Conservation (phyloP, 2,113 vertebrate genomes). For the Orycteropus afer region DNA sequence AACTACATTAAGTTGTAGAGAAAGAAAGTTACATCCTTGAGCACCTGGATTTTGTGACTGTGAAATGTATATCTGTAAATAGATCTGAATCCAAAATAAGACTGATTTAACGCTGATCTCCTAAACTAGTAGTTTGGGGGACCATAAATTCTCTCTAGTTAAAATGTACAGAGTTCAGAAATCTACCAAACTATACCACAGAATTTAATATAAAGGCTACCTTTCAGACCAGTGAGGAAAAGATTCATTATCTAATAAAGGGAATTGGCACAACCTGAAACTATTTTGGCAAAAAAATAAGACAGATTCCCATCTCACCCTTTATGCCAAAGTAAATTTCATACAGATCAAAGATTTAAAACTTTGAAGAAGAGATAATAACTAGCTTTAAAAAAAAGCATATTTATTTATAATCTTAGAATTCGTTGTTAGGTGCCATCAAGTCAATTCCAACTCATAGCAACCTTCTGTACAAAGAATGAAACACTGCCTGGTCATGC, state of each 20-base stretch:
- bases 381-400: not conserved
- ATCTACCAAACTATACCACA: not conserved
- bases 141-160: not conserved
- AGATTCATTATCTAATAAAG: not conserved
- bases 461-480: no score
- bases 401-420: slow-evolving; percentile 7
- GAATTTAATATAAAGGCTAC: not conserved
- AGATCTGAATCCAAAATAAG: not conserved
- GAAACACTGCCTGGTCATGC: no score
- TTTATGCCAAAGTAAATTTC: slow-evolving; percentile 2
- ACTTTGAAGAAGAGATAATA: not conserved
- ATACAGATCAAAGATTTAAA: slow-evolving; percentile 9
- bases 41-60: not conserved
- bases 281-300: not conserved
- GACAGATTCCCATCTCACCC: not conserved
- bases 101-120: not conserved
- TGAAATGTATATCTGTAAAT: not conserved
- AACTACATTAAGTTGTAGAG: not conserved
- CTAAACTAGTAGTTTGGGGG: not conserved
- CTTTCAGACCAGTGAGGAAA: not conserved
- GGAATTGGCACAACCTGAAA: not conserved
- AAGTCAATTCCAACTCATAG: no score
- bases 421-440: no score
- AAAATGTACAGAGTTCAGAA: not conserved
- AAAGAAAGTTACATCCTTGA: not conserved